Base-by-base conservation (phyloP, 2,888 invertebrate genomes). In the Caenorhabditis drosophilae region DNA sequence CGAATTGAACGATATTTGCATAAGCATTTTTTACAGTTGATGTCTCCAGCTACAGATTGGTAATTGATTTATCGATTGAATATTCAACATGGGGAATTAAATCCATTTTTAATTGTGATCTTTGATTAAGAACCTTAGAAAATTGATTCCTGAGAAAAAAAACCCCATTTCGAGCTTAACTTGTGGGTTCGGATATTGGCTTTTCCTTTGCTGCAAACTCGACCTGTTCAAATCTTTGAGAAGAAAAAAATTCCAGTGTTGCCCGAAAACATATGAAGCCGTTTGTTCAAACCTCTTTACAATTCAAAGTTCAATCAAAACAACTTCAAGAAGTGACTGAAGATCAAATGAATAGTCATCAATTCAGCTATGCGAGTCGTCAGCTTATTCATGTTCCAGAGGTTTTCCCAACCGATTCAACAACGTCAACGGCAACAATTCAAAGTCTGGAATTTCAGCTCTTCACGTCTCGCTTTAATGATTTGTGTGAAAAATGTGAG, bases 241-340 rank as follows among this genome's bases (percentile, higher is more conserved):
- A 31, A 31, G 31, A 31, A 31, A 36, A 4, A 25, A 25, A 12
- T 59, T 69, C 41, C 55, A 79, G 80, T 26, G 75, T 83, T 0
- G 73, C 81, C 18, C 68, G 81, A 44, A 79, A 79, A 49, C 77
- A 81, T 51, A 80, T 83, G 78, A 83, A 83, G 55, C 83, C 83
- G 12, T 83, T 82, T 50, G 78, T 83, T 7, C 83, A 83, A 53
- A 78, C 77, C 1, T 70, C 73, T 0, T 62, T 83, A 4, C 83
- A 83, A 60, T 79, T 61, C 72, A 83, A 83, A 69, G 76, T 81
- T 4, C 70, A 68, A 46, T 77, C 81, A 6, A 69, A 73, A 27
- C 70, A 75, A 47, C 67, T 83, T 12, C 79, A 81, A 55, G 80
- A 80, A 48, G 68, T 81, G n/a, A 75, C 78, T 9, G 80, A 83